Percentiles rank a stretch among this genome's conserved stretches.
phyloP scores from a whole-genome alignment of 2,113 vertebrate genomes.

The Nothobranchius furzeri region DNA sequence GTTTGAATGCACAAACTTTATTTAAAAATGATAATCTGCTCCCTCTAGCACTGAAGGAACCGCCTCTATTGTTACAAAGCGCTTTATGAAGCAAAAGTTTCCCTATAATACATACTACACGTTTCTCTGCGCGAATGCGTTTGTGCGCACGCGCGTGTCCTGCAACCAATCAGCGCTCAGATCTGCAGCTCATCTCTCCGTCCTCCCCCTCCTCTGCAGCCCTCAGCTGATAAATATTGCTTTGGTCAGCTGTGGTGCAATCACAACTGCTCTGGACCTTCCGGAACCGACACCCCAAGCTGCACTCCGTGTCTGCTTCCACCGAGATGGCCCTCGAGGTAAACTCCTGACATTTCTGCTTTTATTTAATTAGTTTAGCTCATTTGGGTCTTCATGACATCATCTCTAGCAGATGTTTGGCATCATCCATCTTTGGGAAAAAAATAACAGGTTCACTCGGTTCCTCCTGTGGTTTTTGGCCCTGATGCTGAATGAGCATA shows the following conservation, averaged over 20 bases:
- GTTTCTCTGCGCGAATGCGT: background rate
- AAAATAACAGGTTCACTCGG: background rate
- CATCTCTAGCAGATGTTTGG: background rate
- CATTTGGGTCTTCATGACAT: background rate
- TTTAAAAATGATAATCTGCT: slow-evolving; percentile 11
- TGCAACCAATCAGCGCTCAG: background rate
- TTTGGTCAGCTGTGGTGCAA: slow-evolving; percentile 52
- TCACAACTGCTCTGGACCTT: slow-evolving; percentile 33
- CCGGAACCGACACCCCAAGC: background rate
- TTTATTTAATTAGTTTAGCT: background rate
- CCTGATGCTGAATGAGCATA: background rate
- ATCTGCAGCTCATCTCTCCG: background rate
- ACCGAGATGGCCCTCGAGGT: slow-evolving; percentile 62
- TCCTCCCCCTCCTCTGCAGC: background rate
- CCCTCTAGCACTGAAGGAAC: too few relatives aligned
- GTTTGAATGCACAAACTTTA: slow-evolving; percentile 60
- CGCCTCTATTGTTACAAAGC: too few relatives aligned
- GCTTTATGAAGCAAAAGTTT: too few relatives aligned
- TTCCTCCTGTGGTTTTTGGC: background rate
- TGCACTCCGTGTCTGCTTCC: background rate
- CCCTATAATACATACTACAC: too few relatives aligned
- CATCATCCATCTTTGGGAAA: slow-evolving; percentile 54
- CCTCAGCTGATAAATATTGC: slow-evolving; percentile 1
- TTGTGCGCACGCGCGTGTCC: background rate
- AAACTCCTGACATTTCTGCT: slow-evolving; percentile 1